Evolutionary conservation across 2,797 vertebrate species (phyloP).

Genomic region (Xenops minutus): DNA sequence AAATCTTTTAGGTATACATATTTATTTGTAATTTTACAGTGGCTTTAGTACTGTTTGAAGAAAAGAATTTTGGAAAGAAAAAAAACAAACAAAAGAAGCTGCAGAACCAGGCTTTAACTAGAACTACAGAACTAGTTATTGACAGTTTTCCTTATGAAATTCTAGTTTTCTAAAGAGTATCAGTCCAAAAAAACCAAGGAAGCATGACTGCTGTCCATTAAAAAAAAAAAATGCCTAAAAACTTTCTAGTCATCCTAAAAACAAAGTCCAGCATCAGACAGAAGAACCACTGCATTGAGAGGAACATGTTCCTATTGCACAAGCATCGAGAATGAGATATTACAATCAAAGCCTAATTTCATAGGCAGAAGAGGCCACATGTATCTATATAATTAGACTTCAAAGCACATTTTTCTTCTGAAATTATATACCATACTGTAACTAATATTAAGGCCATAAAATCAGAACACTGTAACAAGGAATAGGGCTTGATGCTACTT

Average conservation of each 20-base stretch:
- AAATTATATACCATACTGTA: neutral
- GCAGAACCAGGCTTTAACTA: constrained; percentile 41
- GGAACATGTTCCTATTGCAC: constrained; percentile 57
- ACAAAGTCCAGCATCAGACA: constrained; percentile 41
- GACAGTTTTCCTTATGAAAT: constrained; percentile 35
- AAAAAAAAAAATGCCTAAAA: neutral
- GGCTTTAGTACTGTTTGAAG: constrained; percentile 48
- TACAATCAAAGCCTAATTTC: constrained; percentile 40
- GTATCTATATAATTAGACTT: constrained; percentile 5
- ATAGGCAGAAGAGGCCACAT: constrained; percentile 45
- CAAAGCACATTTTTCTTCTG: constrained; percentile 50
- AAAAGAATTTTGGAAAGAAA: neutral
- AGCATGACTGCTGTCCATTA: neutral
- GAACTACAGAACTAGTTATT: constrained; percentile 17
- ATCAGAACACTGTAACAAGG: constrained; percentile 36
- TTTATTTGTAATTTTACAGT: constrained; percentile 70
- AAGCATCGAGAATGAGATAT: constrained; percentile 35
- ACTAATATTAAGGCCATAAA: constrained; percentile 39
- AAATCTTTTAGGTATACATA: constrained; percentile 43
- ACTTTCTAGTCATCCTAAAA: constrained; percentile 17
- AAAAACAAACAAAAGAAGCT: neutral
- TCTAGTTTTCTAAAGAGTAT: constrained; percentile 19
- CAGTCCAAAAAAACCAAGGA: neutral
- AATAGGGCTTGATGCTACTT: constrained; percentile 63
- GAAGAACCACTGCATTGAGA: constrained; percentile 34